A percentile compares a stretch with the other conserved stretches of the same genome.
Conservation (phyloP, 2,113 vertebrate species). For the Tauraco erythrolophus region DNA sequence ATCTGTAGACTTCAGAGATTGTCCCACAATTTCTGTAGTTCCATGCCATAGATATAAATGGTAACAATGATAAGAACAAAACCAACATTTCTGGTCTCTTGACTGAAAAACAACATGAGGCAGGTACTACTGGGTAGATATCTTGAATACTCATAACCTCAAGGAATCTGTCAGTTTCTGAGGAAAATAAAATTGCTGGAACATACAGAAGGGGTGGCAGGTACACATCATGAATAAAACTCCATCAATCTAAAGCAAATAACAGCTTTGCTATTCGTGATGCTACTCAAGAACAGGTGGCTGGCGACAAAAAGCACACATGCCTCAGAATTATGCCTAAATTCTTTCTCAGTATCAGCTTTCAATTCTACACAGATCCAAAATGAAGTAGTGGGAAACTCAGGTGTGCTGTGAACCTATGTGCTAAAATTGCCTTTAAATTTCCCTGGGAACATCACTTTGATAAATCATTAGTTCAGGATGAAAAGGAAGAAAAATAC, state of each 20-base stretch:
- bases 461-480: neutral
- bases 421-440: neutral
- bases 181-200: neutral
- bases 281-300: neutral
- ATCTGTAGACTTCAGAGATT: neutral
- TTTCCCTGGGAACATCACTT: neutral
- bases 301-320: neutral
- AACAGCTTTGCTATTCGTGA: neutral
- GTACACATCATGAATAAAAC: neutral
- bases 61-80: neutral
- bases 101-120: neutral
- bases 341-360: neutral
- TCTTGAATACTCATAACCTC: neutral
- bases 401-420: neutral
- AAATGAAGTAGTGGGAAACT: neutral
- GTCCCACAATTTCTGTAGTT: neutral
- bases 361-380: neutral
- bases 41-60: neutral
- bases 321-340: neutral
- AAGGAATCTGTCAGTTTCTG: neutral
- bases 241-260: neutral
- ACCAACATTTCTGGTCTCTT: neutral
- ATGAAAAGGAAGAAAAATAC: neutral
- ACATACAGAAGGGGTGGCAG: neutral
- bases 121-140: neutral